Conservation (phyloP, 2,888 invertebrate species). For the Melanotus villosus region DNA sequence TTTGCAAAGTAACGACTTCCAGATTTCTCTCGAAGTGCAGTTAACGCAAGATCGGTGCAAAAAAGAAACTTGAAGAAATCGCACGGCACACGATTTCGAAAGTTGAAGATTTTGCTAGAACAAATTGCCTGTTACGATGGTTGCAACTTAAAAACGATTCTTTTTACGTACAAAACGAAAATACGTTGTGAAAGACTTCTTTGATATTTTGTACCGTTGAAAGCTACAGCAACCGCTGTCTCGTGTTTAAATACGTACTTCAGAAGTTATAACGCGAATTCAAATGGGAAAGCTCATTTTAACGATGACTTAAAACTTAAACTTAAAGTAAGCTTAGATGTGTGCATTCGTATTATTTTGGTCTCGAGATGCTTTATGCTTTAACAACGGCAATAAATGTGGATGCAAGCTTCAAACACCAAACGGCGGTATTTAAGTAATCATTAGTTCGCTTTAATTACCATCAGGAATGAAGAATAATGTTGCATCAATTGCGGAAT, state of each 20-base stretch:
- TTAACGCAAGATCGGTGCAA: constrained; percentile 20
- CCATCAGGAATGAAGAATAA: constrained; percentile 9
- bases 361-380: background rate
- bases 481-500: constrained; percentile 19
- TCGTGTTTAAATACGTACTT: background rate
- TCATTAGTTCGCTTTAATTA: background rate
- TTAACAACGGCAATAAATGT: background rate
- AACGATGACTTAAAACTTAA: background rate
- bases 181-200: background rate
- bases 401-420: background rate
- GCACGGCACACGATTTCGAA: constrained; percentile 23
- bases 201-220: background rate
- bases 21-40: constrained; percentile 32
- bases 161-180: constrained; percentile 1
- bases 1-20: constrained; percentile 37
- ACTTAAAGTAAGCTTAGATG: background rate
- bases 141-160: background rate
- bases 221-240: background rate
- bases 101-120: constrained; percentile 30
- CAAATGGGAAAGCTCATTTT: background rate
- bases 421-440: background rate
- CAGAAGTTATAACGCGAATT: background rate
- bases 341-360: background rate
- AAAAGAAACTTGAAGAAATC: constrained; percentile 15
- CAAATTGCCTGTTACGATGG: constrained; percentile 24